Evolutionary conservation across 2,888 invertebrate genomes (phyloP), one percentile per base, ranked within the genome.

Genomic region (Himalopsyche japonica): DNA sequence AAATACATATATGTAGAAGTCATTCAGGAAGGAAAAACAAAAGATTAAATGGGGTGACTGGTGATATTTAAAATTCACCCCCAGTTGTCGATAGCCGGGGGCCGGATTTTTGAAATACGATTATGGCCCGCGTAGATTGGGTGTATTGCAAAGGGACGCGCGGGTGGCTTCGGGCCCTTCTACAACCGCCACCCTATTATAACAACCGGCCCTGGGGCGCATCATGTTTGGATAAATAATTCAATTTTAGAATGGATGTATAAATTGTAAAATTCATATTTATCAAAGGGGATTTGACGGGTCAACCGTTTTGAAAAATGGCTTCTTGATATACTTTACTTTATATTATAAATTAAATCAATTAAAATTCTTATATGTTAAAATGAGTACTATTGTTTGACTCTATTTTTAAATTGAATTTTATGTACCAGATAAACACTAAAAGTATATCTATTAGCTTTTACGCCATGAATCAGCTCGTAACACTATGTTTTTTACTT

Each of bases 181-280:
- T 84, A 47, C 78, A 79, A 82, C 77, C 48, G 77, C 48, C 34
- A 57, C 82, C 82, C 82, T 57, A 81, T 84, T 79, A 82, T 83
- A 80, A 57, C 57, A 57, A 57, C 57, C 82, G 32, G 82, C 87
- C 89, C 87, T 88, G 84, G 88, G 90, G 89, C 80, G 82, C 88
- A 34, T 81, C 85, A 85, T 85, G 87, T 87, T 87, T 87, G 87
- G 87, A 89, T 89, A 89, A 89, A 89, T 89, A 89, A 90, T 90
- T 89, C 89, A 89, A 89, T 90, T 89, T 89, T 87, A 88, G 88
- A 89, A 89, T 88, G 89, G 89, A 89, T 83, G 87, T 89, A 89
- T 89, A 89, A 89, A 90, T 89, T 89, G 88, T 88, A 88, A 89
- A 89, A 89, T 89, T 88, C 88, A 87, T 88, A 88, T 89, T 88